Evolutionary conservation across 2,113 vertebrate species (phyloP), one percentile per base, ranked within the genome.

Genomic region (Corydoras maculifer): DNA sequence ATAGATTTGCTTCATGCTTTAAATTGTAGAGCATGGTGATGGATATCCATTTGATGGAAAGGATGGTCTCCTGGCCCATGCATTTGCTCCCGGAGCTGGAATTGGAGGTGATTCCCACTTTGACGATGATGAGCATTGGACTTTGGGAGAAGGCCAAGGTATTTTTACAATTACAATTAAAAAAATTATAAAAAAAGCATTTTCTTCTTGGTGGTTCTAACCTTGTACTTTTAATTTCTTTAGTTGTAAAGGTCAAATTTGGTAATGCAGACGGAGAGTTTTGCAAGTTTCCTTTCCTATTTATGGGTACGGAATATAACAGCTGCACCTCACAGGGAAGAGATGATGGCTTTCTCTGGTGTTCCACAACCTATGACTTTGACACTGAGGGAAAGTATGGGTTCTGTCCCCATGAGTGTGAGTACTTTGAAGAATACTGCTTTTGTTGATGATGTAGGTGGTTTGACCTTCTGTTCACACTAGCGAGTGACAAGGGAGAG

Each of bases 41-140:
- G 96, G 96, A 25, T 99, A 99, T 78, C 95, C 97, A 9, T 99
- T 99, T 2, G 97, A 99, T 71, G 97, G 97, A 58, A 99, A 99
- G 74, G 97, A 99, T 0, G 97, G 97, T 9, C 94, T 99, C 32
- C 83, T 99, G 86, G 97, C 97, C 82, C 97, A 99, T 0, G 97
- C 97, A 12, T 99, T 99, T 8, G 96, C 97, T 25, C 97, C 97
- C 0, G 95, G 95, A 53, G 84, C 92, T 60, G 95, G 95, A 3
- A 92, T 96, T 58, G 97, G 97, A 18, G 97, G 97, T 62, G 97
- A 99, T 81, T 99, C 97, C 51, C 97, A 99, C 77, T 99, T 99
- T 78, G 97, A 99, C 48, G 97, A 99, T 31, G 97, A 99, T 77
- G 97, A 99, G 72, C 90, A 96, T 72, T 99, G 97, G 97, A 98